A percentile compares a stretch with the other conserved stretches of the same genome.
These are phyloP conservation scores for Aurelia aurita DNA, from an alignment of 30 jellyfish, hydroid and myxozoan genomes.

Conservation along the genomic window DNA sequence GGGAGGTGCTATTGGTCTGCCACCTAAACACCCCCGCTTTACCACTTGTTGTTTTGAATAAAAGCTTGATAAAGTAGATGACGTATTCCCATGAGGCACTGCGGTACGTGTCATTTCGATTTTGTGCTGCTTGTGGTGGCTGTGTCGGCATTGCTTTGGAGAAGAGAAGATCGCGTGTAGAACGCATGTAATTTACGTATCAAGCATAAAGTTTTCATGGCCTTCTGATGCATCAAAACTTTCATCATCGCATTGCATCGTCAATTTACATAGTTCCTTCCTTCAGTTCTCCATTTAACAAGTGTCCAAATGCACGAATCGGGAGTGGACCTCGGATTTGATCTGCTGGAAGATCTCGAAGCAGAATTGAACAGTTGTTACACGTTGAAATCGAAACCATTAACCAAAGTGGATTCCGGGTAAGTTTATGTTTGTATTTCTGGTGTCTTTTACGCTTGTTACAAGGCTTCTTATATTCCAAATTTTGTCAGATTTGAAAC, in stretches of 20 bases:
- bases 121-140: no score
- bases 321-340: conserved; percentile 85
- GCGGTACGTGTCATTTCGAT: no score
- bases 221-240: conserved; percentile 30
- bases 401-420: conserved; percentile 66
- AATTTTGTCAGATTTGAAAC: no score
- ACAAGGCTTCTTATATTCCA: no score
- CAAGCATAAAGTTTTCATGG: neutral
- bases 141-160: no score
- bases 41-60: no score
- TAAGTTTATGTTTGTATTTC: conserved; percentile 10
- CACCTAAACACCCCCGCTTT: no score
- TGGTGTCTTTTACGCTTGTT: no score
- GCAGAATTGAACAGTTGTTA: conserved; percentile 62
- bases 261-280: conserved; percentile 6
- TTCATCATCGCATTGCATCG: neutral
- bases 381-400: conserved; percentile 67
- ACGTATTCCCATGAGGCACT: conserved; percentile 57
- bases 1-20: no score
- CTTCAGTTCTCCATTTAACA: conserved; percentile 7
- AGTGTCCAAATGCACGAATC: conserved; percentile 85
- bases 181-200: conserved; percentile 1
- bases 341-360: conserved; percentile 74
- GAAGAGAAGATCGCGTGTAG: conserved; percentile 38
- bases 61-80: conserved; percentile 19